Evolutionary conservation across 2,888 invertebrate species (phyloP).

Genomic region (Rugalucina vietnamica): DNA sequence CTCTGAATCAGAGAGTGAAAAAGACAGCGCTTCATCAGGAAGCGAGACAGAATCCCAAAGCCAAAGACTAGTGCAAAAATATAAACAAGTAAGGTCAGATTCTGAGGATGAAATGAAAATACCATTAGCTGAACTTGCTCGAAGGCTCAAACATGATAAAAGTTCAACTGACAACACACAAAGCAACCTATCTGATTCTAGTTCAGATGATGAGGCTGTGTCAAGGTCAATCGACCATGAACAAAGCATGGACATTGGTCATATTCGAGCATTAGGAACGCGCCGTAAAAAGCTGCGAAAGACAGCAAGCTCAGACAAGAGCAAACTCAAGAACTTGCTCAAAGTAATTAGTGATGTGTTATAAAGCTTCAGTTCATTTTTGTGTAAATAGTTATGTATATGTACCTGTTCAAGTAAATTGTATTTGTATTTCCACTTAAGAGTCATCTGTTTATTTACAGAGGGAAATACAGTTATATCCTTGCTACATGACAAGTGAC

Average conservation of each 20-base stretch:
- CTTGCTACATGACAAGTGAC: no score
- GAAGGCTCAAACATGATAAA: constrained; percentile 6
- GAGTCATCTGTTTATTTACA: neutral
- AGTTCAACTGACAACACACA: neutral
- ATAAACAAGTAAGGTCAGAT: constrained; percentile 17
- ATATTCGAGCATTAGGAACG: no score
- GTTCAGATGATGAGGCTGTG: neutral
- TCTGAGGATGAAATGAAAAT: constrained; percentile 40
- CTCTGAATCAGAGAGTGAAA: neutral
- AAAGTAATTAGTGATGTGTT: neutral
- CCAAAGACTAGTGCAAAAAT: neutral
- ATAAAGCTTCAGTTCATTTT: neutral
- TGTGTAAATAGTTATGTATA: neutral
- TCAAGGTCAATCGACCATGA: neutral
- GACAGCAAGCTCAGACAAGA: no score
- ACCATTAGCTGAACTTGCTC: constrained; percentile 26
- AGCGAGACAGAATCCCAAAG: neutral
- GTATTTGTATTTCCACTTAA: no score
- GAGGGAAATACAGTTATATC: neutral
- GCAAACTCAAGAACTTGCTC: neutral
- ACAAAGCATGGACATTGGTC: no score
- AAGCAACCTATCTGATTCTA: neutral
- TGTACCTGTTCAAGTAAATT: neutral
- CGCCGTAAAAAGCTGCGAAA: no score
- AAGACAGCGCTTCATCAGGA: neutral